phyloP scores from a whole-genome alignment of 1,140 invertebrate genomes.

The Drosophila willistoni region DNA sequence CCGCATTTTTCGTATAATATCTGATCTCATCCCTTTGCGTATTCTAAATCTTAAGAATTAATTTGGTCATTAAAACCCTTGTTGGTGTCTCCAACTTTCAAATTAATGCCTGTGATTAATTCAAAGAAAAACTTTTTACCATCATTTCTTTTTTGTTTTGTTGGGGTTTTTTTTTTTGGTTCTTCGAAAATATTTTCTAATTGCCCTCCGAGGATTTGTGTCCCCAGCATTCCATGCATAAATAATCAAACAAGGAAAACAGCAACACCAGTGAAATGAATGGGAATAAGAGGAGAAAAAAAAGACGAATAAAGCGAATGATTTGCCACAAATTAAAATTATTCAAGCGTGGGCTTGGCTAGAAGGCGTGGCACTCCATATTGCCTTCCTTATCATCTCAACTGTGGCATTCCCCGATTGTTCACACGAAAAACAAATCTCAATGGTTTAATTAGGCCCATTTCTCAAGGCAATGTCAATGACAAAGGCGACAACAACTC shows the following conservation, averaged over 20 bases:
- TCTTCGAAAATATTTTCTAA: conserved; percentile 59
- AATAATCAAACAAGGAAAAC: conserved; percentile 19
- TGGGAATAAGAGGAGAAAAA: conserved; percentile 20
- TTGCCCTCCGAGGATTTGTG: conserved; percentile 57
- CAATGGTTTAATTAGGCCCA: conserved; percentile 65
- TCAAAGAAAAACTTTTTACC: conserved; percentile 34
- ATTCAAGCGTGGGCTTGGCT: conserved; percentile 30
- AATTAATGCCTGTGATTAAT: conserved; percentile 68
- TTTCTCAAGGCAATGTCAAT: conserved; percentile 47
- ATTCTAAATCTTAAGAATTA: conserved; percentile 28
- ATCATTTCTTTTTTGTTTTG: neutral
- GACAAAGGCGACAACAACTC: conserved; percentile 22
- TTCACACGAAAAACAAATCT: conserved; percentile 60
- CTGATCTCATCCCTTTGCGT: neutral
- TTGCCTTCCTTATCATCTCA: neutral
- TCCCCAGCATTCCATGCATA: conserved; percentile 38
- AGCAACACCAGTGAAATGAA: conserved; percentile 16
- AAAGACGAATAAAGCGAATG: conserved; percentile 33
- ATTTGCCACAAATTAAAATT: conserved; percentile 64
- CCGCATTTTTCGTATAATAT: conserved; percentile 10
- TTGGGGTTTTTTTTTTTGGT: neutral
- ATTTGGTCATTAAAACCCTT: conserved; percentile 56
- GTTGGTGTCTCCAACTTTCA: conserved; percentile 44
- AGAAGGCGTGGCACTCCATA: conserved; percentile 10
- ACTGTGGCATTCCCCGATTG: conserved; percentile 29